Base-by-base conservation (phyloP, 2,113 vertebrate genomes). In the Empidonax alnorum region DNA sequence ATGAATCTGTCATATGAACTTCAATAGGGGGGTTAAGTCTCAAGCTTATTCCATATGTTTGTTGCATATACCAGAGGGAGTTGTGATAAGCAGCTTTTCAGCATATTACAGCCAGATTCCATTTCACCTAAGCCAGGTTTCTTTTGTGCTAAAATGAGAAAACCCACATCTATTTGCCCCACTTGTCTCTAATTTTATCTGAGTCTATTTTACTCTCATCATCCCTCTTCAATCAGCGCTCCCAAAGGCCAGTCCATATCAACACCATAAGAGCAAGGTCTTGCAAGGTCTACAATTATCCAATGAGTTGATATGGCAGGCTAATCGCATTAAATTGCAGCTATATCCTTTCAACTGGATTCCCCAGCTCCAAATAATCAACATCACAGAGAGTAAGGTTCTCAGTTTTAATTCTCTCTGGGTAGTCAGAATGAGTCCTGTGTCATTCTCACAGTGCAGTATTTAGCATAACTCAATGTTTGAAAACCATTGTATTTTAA, bases 61-160 rank as follows among this genome's bases (percentile, higher is more conserved):
- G 87, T 92, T 90, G 79, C 67, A 3, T 87, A 73, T 59, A 86
- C 94, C 87, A 71, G 67, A 87, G 94, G 82, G 93, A 96, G 9
- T 69, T 87, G 59, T n/a, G 87, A 94, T 96, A 96, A 97, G 93
- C 78, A 78, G 78, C 50, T 94, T 96, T 95, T 87, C 84, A 77
- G 39, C 42, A 59, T 96, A 95, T 97, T 95, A 89, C 74, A 97
- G 73, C 44, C 93, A 97, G 67, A 91, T 97, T 97, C 97, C 61
- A 68, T 94, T 97, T 96, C 84, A 91, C 79, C 59, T 91, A 93
- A 87, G 55, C 82, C 63, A 92, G 72, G 87, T 87, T 96, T 94
- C 79, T 79, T 97, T 95, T 93, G 56, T 90, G 95, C 91, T 96
- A 89, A 83, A 95, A 91, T 96, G 88, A 97, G 95, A 68, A 96